Base-by-base conservation (phyloP, 2,888 invertebrate genomes). In the Rhagophthalmus giganteus region DNA sequence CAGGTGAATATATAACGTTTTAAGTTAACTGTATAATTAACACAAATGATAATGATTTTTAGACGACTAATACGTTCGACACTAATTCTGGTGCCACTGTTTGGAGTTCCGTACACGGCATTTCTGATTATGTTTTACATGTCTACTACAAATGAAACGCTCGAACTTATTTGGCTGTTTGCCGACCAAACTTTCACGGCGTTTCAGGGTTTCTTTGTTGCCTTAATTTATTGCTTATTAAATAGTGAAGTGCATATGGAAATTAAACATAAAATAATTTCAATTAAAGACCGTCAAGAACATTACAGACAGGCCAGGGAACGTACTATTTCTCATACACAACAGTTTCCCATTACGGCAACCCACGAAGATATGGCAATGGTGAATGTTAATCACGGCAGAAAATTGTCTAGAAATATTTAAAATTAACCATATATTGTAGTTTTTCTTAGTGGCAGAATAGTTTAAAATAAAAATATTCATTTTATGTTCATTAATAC, bases 131-230 rank as follows among this genome's bases (percentile, higher is more conserved):
- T 84, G 56, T 78, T 77, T 2, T 77, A 77, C 55, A 72, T 74
- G 30, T 63, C 70, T n/a, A 66, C 69, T 16, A 65, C 73, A 9
- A 75, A 78, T 54, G 69, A 75, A 50, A 73, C 72, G 1, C 68
- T 82, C 3, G 82, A 84, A 63, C 69, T 84, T 7, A 68, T 81
- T 27, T 82, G 83, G 79, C 72, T 86, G n/a, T 81, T 84, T 62
- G 79, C 79, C 48, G 85, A 85, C 67, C 82, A 82, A 68, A 76
- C 82, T 13, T 84, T 85, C 63, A 81, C 81, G 4, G 84, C 85
- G 12, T 71, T 70, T 42, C 68, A 85, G 84, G 85, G 85, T 8
- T 77, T 81, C 30, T 78, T 84, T 49, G 81, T 85, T 20, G 81
- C 84, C 2, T 64, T 84, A 4, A 73, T 85, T 4, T 85, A 85